A percentile compares a stretch with the other conserved stretches of the same genome.
These are phyloP conservation scores for Choristoneura fumiferana DNA, from an alignment of 1,140 invertebrate genomes.

Conservation along the genomic window DNA sequence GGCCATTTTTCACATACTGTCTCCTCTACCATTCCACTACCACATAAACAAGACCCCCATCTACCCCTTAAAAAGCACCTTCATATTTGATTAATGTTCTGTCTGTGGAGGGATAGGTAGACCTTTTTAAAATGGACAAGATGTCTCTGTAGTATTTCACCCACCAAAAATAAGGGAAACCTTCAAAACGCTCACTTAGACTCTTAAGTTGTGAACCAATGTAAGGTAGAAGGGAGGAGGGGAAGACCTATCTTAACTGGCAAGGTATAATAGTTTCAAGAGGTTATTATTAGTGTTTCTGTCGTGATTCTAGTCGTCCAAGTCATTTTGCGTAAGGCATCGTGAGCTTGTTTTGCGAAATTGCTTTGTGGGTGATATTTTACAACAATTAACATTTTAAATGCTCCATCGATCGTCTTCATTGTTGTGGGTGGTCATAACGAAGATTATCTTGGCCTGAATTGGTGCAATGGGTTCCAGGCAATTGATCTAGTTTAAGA, in stretches of 20 bases:
- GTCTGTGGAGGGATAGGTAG: too few species aligned
- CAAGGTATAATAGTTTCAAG: neutral
- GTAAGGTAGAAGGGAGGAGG: neutral
- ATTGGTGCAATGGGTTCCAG: neutral
- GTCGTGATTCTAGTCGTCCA: slow-evolving; percentile 16
- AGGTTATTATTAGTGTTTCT: slow-evolving; percentile 3
- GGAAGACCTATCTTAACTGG: neutral
- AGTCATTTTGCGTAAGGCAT: slow-evolving; percentile 18
- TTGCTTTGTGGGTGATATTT: slow-evolving; percentile 13
- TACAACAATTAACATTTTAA: slow-evolving; percentile 20
- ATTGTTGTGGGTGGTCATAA: slow-evolving; percentile 9
- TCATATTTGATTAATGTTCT: too few species aligned
- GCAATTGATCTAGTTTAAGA: neutral
- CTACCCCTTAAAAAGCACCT: too few species aligned
- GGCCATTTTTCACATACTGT: slow-evolving; percentile 11
- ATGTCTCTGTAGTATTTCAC: too few species aligned
- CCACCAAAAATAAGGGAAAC: too few species aligned
- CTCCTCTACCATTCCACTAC: neutral
- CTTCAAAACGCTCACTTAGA: too few species aligned
- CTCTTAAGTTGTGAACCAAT: neutral
- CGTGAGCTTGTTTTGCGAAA: slow-evolving; percentile 15
- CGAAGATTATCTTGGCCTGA: slow-evolving; percentile 2
- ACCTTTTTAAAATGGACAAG: too few species aligned
- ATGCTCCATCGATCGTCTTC: slow-evolving; percentile 12
- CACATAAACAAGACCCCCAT: neutral